Conservation (phyloP, 1,140 invertebrate species). For the Lucilia sericata region DNA sequence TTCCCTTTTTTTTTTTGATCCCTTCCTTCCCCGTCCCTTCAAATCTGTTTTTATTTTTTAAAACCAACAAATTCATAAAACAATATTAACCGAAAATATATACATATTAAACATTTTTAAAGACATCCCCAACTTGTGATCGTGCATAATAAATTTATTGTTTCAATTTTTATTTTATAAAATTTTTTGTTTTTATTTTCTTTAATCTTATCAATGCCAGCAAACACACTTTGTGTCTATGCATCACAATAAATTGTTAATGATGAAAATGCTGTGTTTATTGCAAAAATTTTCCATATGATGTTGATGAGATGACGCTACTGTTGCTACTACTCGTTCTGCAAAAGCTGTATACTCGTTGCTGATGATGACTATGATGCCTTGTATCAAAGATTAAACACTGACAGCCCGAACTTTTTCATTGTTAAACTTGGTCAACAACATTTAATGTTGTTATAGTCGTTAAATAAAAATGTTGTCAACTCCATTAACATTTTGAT, state of each 20-base stretch:
- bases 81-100: background rate
- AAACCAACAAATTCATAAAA: background rate
- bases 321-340: background rate
- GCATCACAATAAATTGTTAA: slow-evolving; percentile 12
- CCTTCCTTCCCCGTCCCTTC: too few species aligned
- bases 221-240: background rate
- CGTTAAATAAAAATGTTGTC: slow-evolving; percentile 12
- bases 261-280: slow-evolving; percentile 4
- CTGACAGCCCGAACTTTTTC: background rate
- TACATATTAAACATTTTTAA: background rate
- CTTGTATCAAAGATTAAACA: slow-evolving; percentile 2
- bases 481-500: slow-evolving; percentile 16
- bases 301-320: background rate
- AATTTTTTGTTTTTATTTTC: background rate
- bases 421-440: slow-evolving; percentile 6
- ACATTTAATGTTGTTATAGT: slow-evolving; percentile 12
- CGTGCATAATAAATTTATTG: slow-evolving; percentile 16
- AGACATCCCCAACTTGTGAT: background rate
- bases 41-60: too few species aligned
- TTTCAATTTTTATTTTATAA: too few species aligned
- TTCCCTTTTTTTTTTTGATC: too few species aligned
- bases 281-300: slow-evolving; percentile 5
- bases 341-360: background rate
- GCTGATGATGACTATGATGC: background rate
- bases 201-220: background rate